Base-by-base conservation (phyloP, 2,113 vertebrate species). In the Carassius gibelio region DNA sequence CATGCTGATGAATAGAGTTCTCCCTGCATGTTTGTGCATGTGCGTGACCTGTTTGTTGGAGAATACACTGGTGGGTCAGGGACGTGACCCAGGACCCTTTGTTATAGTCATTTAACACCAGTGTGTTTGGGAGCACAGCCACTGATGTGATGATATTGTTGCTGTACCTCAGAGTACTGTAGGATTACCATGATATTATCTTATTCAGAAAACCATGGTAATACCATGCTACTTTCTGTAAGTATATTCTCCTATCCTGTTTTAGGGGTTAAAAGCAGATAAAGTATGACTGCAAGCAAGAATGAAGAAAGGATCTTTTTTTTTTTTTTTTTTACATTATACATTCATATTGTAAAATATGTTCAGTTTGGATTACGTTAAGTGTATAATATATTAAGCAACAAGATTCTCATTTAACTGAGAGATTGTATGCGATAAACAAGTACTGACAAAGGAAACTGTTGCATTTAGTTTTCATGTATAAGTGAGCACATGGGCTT, bases 11-110 rank as follows among this genome's bases (percentile, higher is more conserved):
- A 61, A 14, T 14, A 61, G n/a, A 23, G 7, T 42, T 19, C 59
- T 80, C 11, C 36, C n/a, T 1, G 78, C n/a, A 26, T 80, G 78
- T 48, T 62, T 64, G 38, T 15, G 30, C 11, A 21, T 42, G 34
- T 78, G 21, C 8, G 11, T 80, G 59, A 80, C 36, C 77, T 45
- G 38, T 45, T 66, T 48, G 59, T 80, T 64, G 38, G 36, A 81
- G 59, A 81, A 81, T 30, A 30, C 11, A 11, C 76, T 42, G 55
- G 55, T 23, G 38, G 78, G 59, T 64, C 59, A 42, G 34, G 36
- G 59, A 3, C 4, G 21, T 17, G 57, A 79, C 57, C 77, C 10
- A 11, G 30, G 52, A 3, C 30, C 19, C 5, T n/a, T 42, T 61
- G 76, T 61, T 61, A n/a, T 4, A 19, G 34, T 78, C 52, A 42